Conservation (phyloP, 1,140 invertebrate species). For the Cyphomyrmex costatus region DNA sequence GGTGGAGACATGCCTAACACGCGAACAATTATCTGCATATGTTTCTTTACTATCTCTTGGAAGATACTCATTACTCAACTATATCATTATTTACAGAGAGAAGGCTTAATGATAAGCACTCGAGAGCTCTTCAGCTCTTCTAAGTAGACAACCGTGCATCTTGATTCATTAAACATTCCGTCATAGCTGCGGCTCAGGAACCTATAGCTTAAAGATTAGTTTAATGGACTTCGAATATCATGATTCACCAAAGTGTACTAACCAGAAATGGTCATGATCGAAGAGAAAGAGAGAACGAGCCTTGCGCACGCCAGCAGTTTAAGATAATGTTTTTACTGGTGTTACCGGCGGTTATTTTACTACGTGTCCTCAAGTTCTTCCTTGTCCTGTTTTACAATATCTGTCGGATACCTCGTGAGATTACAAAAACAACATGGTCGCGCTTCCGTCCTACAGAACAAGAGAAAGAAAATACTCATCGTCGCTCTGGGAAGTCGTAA, state of each 20-base stretch:
- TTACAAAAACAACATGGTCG: conserved; percentile 62
- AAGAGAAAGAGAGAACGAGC: neutral
- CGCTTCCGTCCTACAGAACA: conserved; percentile 24
- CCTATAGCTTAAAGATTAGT: neutral
- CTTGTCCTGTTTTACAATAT: conserved; percentile 50
- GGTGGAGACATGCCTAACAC: conserved; percentile 24
- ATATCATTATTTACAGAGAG: conserved; percentile 18
- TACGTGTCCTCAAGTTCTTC: conserved; percentile 38
- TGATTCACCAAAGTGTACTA: neutral
- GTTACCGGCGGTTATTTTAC: conserved; percentile 48
- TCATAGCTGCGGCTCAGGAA: neutral
- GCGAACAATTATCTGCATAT: conserved; percentile 55
- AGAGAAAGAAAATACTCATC: conserved; percentile 66
- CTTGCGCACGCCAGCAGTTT: conserved; percentile 16
- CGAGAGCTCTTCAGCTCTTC: neutral
- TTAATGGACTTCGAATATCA: conserved; percentile 7
- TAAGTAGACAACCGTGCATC: neutral
- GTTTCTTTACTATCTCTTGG: conserved; percentile 30
- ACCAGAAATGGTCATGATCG: conserved; percentile 11
- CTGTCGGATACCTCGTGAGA: conserved; percentile 43
- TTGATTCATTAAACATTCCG: neutral
- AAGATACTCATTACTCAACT: conserved; percentile 30
- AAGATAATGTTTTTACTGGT: conserved; percentile 49
- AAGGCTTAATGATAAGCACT: conserved; percentile 2
- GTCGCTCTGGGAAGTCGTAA: conserved; percentile 28